Evolutionary conservation across 2,888 invertebrate species (phyloP).

Genomic region (Hydriomena furcata): DNA sequence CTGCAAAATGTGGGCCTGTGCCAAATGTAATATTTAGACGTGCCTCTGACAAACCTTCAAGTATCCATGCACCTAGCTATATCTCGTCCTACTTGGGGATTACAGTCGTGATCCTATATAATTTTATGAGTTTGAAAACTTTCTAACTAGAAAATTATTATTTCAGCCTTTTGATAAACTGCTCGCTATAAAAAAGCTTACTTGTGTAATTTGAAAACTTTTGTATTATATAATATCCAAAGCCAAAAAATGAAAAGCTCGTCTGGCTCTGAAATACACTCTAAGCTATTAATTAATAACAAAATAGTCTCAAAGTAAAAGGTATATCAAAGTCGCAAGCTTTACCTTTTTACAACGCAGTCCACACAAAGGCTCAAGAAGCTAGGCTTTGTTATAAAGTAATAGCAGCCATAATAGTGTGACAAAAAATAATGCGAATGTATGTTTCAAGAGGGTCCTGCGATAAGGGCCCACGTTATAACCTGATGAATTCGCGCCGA

Average conservation of each 20-base stretch:
- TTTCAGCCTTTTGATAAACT: too few species aligned
- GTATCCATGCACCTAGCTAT: too few species aligned
- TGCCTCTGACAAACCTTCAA: too few species aligned
- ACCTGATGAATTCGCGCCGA: conserved; percentile 72
- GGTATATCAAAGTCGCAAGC: conserved; percentile 10
- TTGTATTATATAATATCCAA: too few species aligned
- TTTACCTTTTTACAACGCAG: conserved; percentile 18
- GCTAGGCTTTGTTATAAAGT: conserved; percentile 32
- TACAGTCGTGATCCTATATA: too few species aligned
- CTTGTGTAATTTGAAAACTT: too few species aligned
- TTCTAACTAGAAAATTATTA: too few species aligned
- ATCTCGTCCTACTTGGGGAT: too few species aligned
- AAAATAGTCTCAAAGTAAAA: conserved; percentile 16
- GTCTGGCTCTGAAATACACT: conserved; percentile 3
- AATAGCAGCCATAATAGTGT: conserved; percentile 33
- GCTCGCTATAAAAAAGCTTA: too few species aligned
- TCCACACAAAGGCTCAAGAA: conserved; percentile 13
- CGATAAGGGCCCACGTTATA: conserved; percentile 67
- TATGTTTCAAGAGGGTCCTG: conserved; percentile 56
- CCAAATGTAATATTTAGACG: too few species aligned
- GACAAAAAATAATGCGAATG: conserved; percentile 62
- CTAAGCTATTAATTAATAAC: conserved; percentile 22
- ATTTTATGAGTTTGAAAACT: too few species aligned
- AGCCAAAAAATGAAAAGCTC: conserved; percentile 7
- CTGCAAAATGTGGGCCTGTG: too few species aligned